Percentiles rank a stretch among this genome's conserved stretches.
Evolutionary conservation across 2,888 invertebrate genomes (phyloP).

Genomic region (Hirtodrosophila duncani): DNA sequence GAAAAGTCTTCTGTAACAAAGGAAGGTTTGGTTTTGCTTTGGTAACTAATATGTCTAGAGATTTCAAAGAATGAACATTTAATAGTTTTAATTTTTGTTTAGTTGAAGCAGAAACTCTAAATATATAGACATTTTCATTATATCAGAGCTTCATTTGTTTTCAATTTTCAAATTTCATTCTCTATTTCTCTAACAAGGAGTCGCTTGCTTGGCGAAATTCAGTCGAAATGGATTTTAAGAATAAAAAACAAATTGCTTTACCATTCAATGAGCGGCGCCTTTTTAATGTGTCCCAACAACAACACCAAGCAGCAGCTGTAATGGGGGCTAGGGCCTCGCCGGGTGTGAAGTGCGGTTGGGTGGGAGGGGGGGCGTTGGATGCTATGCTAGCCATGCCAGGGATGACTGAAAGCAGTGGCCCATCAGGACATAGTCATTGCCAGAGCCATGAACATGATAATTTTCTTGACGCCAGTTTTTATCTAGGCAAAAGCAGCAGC

Average conservation of each 20-base stretch:
- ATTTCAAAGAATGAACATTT: no score
- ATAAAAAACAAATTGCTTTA: constrained; percentile 37
- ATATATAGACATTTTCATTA: no score
- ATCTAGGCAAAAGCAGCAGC: constrained; percentile 58
- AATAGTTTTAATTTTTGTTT: no score
- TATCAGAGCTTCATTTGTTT: no score
- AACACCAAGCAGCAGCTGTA: constrained; percentile 18
- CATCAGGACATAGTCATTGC: constrained; percentile 33
- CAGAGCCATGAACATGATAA: constrained; percentile 67
- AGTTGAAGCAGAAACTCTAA: no score
- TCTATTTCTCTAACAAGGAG: no score
- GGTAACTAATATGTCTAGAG: no score
- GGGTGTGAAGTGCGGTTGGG: not conserved
- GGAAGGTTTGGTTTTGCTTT: no score
- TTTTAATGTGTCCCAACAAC: constrained; percentile 45
- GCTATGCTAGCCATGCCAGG: no score
- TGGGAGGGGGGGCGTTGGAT: constrained; percentile 4
- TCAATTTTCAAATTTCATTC: no score
- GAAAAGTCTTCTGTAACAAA: no score
- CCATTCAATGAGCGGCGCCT: constrained; percentile 50
- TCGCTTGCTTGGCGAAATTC: no score
- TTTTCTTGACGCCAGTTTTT: constrained; percentile 72
- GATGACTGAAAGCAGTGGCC: not conserved
- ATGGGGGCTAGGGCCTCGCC: constrained; percentile 19
- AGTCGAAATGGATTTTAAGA: constrained; percentile 47